Base-by-base conservation (phyloP, 2,113 vertebrate species). In the Halichoeres trimaculatus region DNA sequence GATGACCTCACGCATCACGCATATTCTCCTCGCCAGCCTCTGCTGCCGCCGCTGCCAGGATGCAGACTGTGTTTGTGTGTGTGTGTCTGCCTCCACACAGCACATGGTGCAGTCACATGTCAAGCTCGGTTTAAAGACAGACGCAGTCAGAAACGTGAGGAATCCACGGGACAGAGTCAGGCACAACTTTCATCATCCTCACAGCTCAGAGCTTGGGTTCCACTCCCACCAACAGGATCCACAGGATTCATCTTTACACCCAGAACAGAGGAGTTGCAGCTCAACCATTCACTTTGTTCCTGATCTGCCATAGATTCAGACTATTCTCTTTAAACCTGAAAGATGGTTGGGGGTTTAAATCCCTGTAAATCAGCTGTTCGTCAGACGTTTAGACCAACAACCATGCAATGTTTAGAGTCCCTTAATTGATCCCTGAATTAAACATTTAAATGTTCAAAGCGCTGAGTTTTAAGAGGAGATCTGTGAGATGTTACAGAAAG, bases 1-100 rank as follows among this genome's bases (percentile, higher is more conserved):
- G 78, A 79, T 81, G 83, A 83, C 67, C 76, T 83, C 79, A 78
- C 35, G 4, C 14, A 65, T 63, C 30, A 30, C 30, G 52, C 68
- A 74, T 30, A 63, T 79, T 51, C 60, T 81, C 61, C 59, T 76
- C 52, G 5, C 20, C 63, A 66, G 58, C 73, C 86, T 79, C 72
- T 30, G 30, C 30, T 30, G n/a, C n/a, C n/a, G n/a, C n/a, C n/a
- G 64, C 61, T 72, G 67, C 71, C 68, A 47, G 74, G 54, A 61
- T 54, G 65, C 68, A 77, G 74, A 66, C 26, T 13, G 51, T 9
- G 59, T 30, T 3, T 30, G 30, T 24, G 70, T 76, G 59, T 30
- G 30, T 30, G 30, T 24, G 70, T 76, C 59, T 78, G 76, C 82
- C 72, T 88, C 86, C 80, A 76, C 64, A 35, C 23, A 4, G 63